Percentiles rank a stretch among this genome's conserved stretches.
Conservation (phyloP, 92 coral and sea anemone species). For the Bergia sp. region DNA sequence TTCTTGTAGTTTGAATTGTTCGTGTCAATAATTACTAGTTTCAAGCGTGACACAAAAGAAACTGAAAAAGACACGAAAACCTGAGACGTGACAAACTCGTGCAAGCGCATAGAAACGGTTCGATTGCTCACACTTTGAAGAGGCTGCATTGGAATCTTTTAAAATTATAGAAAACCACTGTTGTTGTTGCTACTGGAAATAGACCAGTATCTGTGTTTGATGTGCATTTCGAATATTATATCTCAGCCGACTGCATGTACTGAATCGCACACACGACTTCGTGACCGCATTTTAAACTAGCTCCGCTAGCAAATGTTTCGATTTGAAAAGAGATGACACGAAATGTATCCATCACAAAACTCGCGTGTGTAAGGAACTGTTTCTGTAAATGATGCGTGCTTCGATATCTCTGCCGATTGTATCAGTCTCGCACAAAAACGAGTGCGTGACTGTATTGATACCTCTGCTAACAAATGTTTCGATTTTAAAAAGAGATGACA, state of each 20-base stretch:
- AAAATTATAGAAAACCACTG: background rate
- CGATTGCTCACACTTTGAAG: background rate
- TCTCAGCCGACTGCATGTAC: background rate
- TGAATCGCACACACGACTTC: background rate
- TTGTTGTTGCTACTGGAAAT: background rate
- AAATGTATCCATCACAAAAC: background rate
- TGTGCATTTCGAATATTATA: background rate
- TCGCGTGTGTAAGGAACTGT: too few species aligned
- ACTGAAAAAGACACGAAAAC: slow-evolving; percentile 25
- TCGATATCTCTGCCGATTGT: background rate
- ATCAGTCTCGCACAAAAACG: background rate
- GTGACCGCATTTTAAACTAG: background rate
- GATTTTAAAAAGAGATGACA: background rate
- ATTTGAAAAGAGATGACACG: background rate
- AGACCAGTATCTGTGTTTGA: background rate
- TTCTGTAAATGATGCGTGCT: background rate
- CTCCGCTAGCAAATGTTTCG: slow-evolving; percentile 5
- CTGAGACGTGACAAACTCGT: slow-evolving; percentile 21
- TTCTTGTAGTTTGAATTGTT: slow-evolving; percentile 35
- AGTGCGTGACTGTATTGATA: background rate
- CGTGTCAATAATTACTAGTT: slow-evolving; percentile 37
- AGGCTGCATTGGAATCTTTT: background rate
- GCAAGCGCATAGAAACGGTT: background rate
- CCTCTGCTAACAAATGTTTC: background rate
- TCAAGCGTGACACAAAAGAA: slow-evolving; percentile 37